phyloP scores from a whole-genome alignment of 2,113 vertebrate genomes.

The Ondatra zibethicus region DNA sequence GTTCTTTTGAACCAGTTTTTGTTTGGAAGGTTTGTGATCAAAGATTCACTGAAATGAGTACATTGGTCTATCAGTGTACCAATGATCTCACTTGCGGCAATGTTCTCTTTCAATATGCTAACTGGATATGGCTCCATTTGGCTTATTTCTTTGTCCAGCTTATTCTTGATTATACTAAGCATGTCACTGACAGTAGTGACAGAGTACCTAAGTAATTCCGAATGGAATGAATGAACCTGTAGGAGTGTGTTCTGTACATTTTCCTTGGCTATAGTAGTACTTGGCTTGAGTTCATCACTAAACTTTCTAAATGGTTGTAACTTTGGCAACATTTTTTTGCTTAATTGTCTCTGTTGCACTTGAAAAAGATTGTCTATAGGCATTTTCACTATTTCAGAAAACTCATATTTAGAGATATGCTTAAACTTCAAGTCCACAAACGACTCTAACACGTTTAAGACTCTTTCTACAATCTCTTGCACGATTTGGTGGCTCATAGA shows the following conservation, averaged over 20 bases:
- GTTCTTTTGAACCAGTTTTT: conserved; percentile 1
- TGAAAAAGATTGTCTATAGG: conserved; percentile 70
- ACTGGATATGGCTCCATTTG: conserved; percentile 42
- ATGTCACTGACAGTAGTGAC: conserved; percentile 66
- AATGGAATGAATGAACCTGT: conserved; percentile 73
- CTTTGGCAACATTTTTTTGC: conserved; percentile 63
- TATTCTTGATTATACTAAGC: conserved; percentile 70
- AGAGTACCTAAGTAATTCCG: conserved; percentile 70
- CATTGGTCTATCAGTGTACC: conserved; percentile 65
- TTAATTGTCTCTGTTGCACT: conserved; percentile 59
- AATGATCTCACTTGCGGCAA: conserved; percentile 71
- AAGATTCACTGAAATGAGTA: conserved; percentile 56
- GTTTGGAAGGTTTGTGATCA: conserved; percentile 48
- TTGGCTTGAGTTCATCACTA: conserved; percentile 53
- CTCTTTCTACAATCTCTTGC: conserved; percentile 66
- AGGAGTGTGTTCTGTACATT: conserved; percentile 51
- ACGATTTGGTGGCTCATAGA: conserved; percentile 47
- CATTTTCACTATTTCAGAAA: conserved; percentile 79
- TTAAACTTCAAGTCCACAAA: conserved; percentile 79
- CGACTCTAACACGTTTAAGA: conserved; percentile 73
- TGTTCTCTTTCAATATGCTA: conserved; percentile 58
- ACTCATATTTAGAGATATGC: conserved; percentile 72
- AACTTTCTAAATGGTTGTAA: conserved; percentile 49
- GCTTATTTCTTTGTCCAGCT: conserved; percentile 75
- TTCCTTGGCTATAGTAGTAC: conserved; percentile 48